These are phyloP conservation scores for Plutomurus gul DNA, from an alignment of 1,140 invertebrate genomes.

Conservation along the genomic window DNA sequence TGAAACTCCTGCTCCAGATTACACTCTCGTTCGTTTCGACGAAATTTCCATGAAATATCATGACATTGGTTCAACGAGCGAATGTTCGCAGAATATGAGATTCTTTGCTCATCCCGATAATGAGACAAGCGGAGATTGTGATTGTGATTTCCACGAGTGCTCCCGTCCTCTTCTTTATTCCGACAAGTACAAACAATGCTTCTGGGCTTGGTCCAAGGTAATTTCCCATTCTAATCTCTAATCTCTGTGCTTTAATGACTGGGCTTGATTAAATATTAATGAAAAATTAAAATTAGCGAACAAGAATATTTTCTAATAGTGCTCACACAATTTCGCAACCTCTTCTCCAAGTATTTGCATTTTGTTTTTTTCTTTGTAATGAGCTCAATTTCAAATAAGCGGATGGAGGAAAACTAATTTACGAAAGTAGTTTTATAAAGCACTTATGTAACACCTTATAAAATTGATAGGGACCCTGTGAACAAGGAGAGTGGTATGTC, in stretches of 20 bases:
- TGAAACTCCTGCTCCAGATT: constrained; percentile 8
- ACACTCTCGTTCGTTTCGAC: constrained; percentile 34
- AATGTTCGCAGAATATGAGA: constrained; percentile 47
- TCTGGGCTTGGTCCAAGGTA: constrained; percentile 52
- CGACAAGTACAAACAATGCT: constrained; percentile 46
- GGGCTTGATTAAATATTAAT: too few species aligned
- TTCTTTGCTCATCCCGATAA: constrained; percentile 49
- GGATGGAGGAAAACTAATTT: background rate
- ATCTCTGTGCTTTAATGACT: too few species aligned
- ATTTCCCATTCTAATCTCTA: too few species aligned
- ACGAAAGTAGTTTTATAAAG: background rate
- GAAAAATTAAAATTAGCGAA: too few species aligned
- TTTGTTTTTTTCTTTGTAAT: background rate
- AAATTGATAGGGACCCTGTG: constrained; percentile 45
- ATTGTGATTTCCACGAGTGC: constrained; percentile 51
- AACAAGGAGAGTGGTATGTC: constrained; percentile 37
- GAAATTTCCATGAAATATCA: background rate
- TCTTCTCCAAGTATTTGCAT: background rate
- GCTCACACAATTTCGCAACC: background rate
- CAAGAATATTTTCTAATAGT: too few species aligned
- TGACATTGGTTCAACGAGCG: constrained; percentile 41
- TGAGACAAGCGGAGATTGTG: constrained; percentile 38
- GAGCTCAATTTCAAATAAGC: too few species aligned
- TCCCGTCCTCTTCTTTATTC: constrained; percentile 45
- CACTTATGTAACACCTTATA: too few species aligned